A percentile compares a stretch with the other conserved stretches of the same genome.
These are phyloP conservation scores for Cephus runcator DNA, from an alignment of 2,888 invertebrate species.

Conservation along the genomic window DNA sequence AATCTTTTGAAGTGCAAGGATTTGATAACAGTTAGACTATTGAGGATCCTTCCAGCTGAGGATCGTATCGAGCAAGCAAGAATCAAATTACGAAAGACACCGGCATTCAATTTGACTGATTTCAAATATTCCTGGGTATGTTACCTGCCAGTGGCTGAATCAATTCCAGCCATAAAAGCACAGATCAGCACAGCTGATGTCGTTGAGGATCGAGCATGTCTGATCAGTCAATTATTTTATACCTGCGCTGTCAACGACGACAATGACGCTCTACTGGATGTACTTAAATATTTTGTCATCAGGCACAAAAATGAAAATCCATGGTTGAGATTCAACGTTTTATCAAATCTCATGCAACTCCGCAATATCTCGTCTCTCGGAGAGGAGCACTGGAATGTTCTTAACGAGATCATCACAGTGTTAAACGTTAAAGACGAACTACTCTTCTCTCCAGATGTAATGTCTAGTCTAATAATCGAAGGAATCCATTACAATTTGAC, in stretches of 20 bases:
- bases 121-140: constrained; percentile 38
- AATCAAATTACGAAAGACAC: constrained; percentile 34
- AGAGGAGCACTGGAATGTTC: constrained; percentile 43
- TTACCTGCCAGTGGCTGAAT: constrained; percentile 42
- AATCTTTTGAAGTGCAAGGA: constrained; percentile 32
- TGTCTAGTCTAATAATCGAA: constrained; percentile 24
- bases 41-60: constrained; percentile 40
- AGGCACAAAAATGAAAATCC: constrained; percentile 54
- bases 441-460: rapidly evolving
- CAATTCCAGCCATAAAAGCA: constrained; percentile 39
- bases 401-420: constrained; percentile 43
- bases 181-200: constrained; percentile 36
- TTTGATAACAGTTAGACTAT: constrained; percentile 27
- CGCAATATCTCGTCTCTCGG: constrained; percentile 37
- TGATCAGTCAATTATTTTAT: constrained; percentile 46
- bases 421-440: constrained; percentile 27
- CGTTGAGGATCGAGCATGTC: constrained; percentile 20
- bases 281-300: constrained; percentile 42
- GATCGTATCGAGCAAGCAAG: constrained; percentile 42
- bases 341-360: background rate
- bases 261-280: constrained; percentile 38
- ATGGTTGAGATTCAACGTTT: constrained; percentile 25
- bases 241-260: constrained; percentile 55
- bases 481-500: constrained; percentile 32
- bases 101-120: background rate